Percentiles rank a stretch among this genome's conserved stretches.
Evolutionary conservation across 2,113 vertebrate genomes (phyloP).

Genomic region (Zootoca vivipara): DNA sequence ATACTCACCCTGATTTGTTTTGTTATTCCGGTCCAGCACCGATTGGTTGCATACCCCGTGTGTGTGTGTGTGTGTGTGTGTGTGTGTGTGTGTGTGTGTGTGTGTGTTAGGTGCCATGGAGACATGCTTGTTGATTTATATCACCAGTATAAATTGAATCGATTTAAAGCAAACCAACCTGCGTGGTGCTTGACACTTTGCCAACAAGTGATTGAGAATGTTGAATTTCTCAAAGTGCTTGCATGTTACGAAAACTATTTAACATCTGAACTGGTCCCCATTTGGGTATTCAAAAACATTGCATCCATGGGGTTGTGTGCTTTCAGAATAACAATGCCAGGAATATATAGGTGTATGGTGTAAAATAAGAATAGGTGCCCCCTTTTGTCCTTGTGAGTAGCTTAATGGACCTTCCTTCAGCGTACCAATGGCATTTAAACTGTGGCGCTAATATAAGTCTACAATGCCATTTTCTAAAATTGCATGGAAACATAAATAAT

Average conservation of each 20-base stretch:
- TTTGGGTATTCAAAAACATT: not conserved
- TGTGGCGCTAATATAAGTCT: slow-evolving; percentile 16
- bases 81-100: too few relatives aligned
- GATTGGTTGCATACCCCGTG: not conserved
- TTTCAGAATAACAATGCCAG: not conserved
- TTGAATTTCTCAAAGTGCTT: not conserved
- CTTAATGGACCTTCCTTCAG: not conserved
- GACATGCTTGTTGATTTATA: not conserved
- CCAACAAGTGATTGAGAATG: not conserved
- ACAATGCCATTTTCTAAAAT: not conserved
- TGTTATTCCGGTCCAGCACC: too few relatives aligned
- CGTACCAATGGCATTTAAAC: not conserved
- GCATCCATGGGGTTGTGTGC: not conserved
- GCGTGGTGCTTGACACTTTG: not conserved
- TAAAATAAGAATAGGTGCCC: not conserved
- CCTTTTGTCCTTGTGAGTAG: slow-evolving; percentile 12
- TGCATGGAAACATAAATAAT: not conserved
- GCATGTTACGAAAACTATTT: not conserved
- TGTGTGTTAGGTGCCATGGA: too few relatives aligned
- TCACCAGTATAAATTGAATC: not conserved
- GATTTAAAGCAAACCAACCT: not conserved
- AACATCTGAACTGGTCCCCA: not conserved
- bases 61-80: too few relatives aligned
- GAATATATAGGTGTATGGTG: too few relatives aligned
- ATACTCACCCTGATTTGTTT: too few relatives aligned